Evolutionary conservation across 2,113 vertebrate species (phyloP), one percentile per base, ranked within the genome.

Genomic region (Sylvilagus bachmani): DNA sequence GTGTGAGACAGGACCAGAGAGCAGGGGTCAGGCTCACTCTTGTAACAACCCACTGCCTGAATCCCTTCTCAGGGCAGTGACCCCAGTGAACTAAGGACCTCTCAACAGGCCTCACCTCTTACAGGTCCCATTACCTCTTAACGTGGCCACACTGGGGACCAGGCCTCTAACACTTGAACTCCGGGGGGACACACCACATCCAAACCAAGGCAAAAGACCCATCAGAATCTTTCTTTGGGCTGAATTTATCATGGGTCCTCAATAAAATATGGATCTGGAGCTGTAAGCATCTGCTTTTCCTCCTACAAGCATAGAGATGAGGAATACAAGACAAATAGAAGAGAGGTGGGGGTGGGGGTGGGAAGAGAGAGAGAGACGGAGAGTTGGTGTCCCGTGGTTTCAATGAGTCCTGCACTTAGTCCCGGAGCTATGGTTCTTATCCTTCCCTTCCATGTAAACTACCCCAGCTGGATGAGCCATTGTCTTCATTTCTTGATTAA

Each of bases 401-500:
- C 27, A 29, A 10, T 58, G 69, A 29, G 21, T 82, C 38, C 61
- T 78, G 31, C 73, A 73, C 31, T 44, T 77, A 16, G 69, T 78
- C n/a, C 78, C 16, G 38, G 55, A 11, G 55, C 36, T 88, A 31
- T 69, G 6, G 3, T 75, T 82, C 25, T 66, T 89, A 6, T 38
- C 19, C 53, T 55, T 62, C 24, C 64, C 82, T 53, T 78, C 36
- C 19, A 21, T 11, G 38, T 62, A 51, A 78, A 53, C 55, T 7
- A 38, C 10, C 36, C 10, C 53, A 73, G 78, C 22, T 64, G 22
- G 64, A 29, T 61, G 62, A 91, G 70, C 61, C 75, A 44, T 2
- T 82, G 62, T 66, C 25, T 78, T 55, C 29, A 21, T 95, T 58
- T 81, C 62, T 27, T 73, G 89, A 71, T 75, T 73, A 87, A 80